A percentile compares a stretch with the other conserved stretches of the same genome.
Evolutionary conservation across 2,797 vertebrate species (phyloP).

Genomic region (Podarcis lilfordi): DNA sequence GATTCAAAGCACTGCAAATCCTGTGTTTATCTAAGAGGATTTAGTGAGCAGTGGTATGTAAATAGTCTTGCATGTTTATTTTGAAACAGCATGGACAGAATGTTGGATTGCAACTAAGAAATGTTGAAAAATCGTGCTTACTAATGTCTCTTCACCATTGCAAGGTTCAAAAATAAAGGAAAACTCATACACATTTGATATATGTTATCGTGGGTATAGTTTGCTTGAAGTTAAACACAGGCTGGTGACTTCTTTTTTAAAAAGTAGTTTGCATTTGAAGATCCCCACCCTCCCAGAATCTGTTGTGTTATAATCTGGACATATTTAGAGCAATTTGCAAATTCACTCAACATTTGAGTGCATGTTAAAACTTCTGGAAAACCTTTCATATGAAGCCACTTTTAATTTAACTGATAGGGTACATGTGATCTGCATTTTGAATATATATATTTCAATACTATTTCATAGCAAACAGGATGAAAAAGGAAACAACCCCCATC

Average conservation of each 20-base stretch:
- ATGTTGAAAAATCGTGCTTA: not conserved
- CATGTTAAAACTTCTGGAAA: not conserved
- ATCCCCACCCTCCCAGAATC: not conserved
- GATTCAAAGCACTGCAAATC: not conserved
- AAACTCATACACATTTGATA: not conserved
- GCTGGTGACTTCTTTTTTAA: not conserved
- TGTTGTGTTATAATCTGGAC: not conserved
- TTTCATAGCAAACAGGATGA: not conserved
- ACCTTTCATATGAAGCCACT: not conserved
- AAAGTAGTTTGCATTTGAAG: not conserved
- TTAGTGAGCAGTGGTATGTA: not conserved
- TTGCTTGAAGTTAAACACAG: not conserved
- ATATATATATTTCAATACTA: not conserved
- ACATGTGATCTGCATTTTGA: not conserved
- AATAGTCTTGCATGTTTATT: slow-evolving; percentile 9
- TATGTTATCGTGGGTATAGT: not conserved
- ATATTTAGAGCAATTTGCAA: not conserved
- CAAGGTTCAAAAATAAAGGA: slow-evolving; percentile 12
- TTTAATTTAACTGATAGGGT: not conserved
- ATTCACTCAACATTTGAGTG: not conserved
- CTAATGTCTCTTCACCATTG: slow-evolving; percentile 22
- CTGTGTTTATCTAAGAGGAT: not conserved
- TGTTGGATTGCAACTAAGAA: slow-evolving; percentile 5
- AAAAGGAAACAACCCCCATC: not conserved
- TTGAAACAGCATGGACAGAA: slow-evolving; percentile 20